phyloP scores from a whole-genome alignment of 92 coral and sea anemone genomes.

The Palythoa grandiflora region DNA sequence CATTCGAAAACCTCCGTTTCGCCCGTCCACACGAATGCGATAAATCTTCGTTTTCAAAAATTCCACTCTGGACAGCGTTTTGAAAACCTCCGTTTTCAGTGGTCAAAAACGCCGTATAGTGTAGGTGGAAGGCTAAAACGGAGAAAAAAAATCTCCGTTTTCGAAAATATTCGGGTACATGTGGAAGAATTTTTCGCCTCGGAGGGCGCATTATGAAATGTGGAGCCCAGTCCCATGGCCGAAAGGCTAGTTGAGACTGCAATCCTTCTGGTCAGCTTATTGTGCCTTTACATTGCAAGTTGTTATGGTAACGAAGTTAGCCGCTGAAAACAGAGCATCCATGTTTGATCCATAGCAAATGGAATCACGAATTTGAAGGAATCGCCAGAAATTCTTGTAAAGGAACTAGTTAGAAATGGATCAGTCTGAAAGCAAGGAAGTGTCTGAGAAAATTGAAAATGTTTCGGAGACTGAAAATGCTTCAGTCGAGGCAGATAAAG shows the following conservation, averaged over 20 bases:
- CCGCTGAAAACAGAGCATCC: conserved; percentile 32
- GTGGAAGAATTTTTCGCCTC: too few relatives aligned
- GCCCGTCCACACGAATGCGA: too few relatives aligned
- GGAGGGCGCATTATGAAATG: neutral
- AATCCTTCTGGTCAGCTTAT: conserved; percentile 7
- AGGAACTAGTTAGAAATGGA: neutral
- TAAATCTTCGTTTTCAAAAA: too few relatives aligned
- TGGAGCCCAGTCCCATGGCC: neutral
- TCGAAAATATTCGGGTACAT: too few relatives aligned
- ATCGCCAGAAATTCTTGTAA: neutral
- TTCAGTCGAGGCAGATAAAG: neutral
- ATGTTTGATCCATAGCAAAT: conserved; percentile 17
- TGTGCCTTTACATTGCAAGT: neutral
- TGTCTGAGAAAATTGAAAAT: conserved; percentile 5
- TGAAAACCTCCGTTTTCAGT: too few relatives aligned
- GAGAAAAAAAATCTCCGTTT: too few relatives aligned
- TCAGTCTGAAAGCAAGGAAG: conserved; percentile 31
- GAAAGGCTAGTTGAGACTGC: neutral
- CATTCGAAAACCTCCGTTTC: too few relatives aligned
- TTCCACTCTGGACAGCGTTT: too few relatives aligned
- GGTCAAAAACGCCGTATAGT: too few relatives aligned
- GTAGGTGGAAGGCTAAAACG: too few relatives aligned
- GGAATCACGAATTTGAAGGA: neutral
- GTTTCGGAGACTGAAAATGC: neutral
- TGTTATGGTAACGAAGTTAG: conserved; percentile 28